phyloP scores from a whole-genome alignment of 2,888 invertebrate species.

The Phrixothrix hirtus region DNA sequence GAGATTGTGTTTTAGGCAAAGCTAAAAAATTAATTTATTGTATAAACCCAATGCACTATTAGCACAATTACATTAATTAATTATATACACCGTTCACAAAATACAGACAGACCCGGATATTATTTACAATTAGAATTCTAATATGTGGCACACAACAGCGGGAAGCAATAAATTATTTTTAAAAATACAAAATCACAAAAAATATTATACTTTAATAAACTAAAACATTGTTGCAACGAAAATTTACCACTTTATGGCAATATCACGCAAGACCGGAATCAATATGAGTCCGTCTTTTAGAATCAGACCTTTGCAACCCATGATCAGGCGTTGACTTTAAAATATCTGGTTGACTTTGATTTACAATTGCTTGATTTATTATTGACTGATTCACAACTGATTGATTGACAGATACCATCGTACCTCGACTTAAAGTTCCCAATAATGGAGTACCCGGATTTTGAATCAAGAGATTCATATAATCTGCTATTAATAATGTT shows the following conservation, averaged over 20 bases:
- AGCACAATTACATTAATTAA: constrained; percentile 17
- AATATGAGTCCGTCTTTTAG: constrained; percentile 57
- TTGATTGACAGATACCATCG: constrained; percentile 55
- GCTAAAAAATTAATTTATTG: constrained; percentile 20
- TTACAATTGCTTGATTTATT: constrained; percentile 45
- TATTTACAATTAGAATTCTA: constrained; percentile 21
- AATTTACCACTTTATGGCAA: constrained; percentile 25
- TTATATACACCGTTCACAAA: constrained; percentile 27
- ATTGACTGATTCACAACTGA: constrained; percentile 53
- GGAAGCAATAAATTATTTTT: constrained; percentile 26
- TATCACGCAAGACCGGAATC: constrained; percentile 58
- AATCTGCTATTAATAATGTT: constrained; percentile 88
- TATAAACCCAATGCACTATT: constrained; percentile 18
- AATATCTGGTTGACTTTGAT: constrained; percentile 72
- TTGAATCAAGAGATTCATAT: constrained; percentile 85
- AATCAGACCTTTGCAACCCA: constrained; percentile 57
- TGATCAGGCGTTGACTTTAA: constrained; percentile 86
- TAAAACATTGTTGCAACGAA: constrained; percentile 29
- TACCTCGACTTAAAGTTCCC: constrained; percentile 70
- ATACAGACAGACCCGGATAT: constrained; percentile 22
- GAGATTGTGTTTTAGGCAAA: constrained; percentile 14
- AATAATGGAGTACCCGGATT: constrained; percentile 79
- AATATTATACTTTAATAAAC: constrained; percentile 22
- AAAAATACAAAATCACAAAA: constrained; percentile 24
- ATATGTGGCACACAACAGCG: constrained; percentile 30